Base-by-base conservation (phyloP, 2,113 vertebrate species). In the Xiphias gladius region DNA sequence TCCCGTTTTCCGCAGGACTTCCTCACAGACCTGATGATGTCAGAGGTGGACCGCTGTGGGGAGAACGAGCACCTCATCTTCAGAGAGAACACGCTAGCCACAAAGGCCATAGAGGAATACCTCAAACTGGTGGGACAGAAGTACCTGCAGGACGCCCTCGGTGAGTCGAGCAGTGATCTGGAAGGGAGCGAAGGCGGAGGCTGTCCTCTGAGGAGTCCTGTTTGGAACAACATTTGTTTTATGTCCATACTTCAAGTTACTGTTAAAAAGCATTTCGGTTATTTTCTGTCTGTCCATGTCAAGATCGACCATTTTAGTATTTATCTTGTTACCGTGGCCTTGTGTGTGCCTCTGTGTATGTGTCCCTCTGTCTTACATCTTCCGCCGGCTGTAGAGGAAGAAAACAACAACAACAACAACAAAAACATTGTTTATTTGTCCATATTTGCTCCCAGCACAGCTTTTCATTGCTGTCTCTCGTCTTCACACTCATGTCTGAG, bases 61-160 rank as follows among this genome's bases (percentile, higher is more conserved):
- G 98, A 99, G 89, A 99, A 99, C 2, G 98, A 99, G 93, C 98
- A 99, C 93, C 97, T 99, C 86, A 99, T 99, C 93, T 99, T 99
- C 95, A 96, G 98, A 85, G 98, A 99, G 94, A 99, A 99, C 91
- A 99, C 98, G 0, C 91, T 99, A 28, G 98, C 98, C 83, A 99
- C 98, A 32, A 99, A 99, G 95, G 98, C 98, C 67, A 99, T 99
- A 0, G 98, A 99, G 94, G 98, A 99, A 76, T 99, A 99, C 95
- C 97, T 99, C 91, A 99, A 99, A 93, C 95, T 99, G 87, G 98
- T 99, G 92, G 98, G 98, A 48, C 98, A 99, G 95, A 99, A 99
- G 93, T 99, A 99, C 92, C 94, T 99, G 78, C 98, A 99, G 80
- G 98, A 99, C 0, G 98, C 98, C 0, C 96, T 99, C 46, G 98